Conservation (phyloP, 2,797 vertebrate genomes). For the Prunella strophiata region DNA sequence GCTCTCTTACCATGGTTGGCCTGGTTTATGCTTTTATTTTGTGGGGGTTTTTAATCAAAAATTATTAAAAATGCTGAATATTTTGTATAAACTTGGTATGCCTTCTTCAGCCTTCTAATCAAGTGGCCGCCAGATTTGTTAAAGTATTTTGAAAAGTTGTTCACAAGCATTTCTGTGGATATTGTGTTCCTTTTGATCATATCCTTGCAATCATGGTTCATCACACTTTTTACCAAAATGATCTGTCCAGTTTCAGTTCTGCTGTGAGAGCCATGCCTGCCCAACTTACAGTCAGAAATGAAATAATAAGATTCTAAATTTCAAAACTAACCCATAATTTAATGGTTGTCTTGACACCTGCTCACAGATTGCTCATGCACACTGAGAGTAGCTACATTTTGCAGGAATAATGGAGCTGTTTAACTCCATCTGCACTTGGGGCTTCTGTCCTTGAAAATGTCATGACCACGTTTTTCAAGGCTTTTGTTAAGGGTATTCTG, state of each 20-base stretch:
- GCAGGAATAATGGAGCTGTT: not conserved
- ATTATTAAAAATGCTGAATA: not conserved
- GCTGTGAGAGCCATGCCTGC: not conserved
- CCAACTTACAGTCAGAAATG: not conserved
- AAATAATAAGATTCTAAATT: not conserved
- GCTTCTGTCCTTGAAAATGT: not conserved
- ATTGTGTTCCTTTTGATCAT: not conserved
- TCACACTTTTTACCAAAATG: not conserved
- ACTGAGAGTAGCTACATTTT: not conserved
- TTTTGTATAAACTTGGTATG: not conserved
- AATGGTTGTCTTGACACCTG: not conserved
- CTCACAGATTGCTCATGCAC: not conserved
- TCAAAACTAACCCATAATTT: not conserved
- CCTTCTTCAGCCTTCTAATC: not conserved
- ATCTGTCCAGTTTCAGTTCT: not conserved
- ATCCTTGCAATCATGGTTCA: not conserved
- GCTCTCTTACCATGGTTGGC: not conserved
- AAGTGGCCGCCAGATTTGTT: not conserved
- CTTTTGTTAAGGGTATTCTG: not conserved
- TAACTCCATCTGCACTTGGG: not conserved
- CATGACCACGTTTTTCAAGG: not conserved
- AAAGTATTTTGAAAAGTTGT: not conserved
- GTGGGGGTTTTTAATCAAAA: not conserved
- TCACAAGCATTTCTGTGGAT: not conserved
- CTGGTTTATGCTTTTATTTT: not conserved